A percentile compares a stretch with the other conserved stretches of the same genome.
phyloP scores from a whole-genome alignment of 1,140 invertebrate genomes.

The Platyura marginata region DNA sequence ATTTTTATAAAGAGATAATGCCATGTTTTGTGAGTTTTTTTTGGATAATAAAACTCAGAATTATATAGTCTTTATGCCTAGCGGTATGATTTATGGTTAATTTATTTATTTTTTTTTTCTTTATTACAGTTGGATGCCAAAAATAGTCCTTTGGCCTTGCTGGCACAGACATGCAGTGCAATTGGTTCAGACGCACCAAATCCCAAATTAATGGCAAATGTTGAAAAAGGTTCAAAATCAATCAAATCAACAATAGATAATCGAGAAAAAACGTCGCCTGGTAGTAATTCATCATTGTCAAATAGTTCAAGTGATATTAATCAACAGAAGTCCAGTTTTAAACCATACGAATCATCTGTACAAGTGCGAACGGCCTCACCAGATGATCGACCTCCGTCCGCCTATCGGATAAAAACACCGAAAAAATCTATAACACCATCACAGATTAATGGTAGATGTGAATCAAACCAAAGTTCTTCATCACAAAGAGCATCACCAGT shows the following conservation, averaged over 20 bases:
- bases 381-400: slow-evolving; percentile 21
- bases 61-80: no score
- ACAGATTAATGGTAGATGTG: slow-evolving; percentile 12
- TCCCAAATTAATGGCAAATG: slow-evolving; percentile 45
- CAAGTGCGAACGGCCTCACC: slow-evolving; percentile 13
- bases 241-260: slow-evolving; percentile 26
- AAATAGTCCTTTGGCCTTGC: slow-evolving; percentile 80
- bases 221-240: slow-evolving; percentile 41
- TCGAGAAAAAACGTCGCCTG: slow-evolving; percentile 36
- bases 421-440: slow-evolving; percentile 5
- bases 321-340: slow-evolving; percentile 39
- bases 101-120: slow-evolving; percentile 25
- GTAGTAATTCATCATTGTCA: slow-evolving; percentile 21
- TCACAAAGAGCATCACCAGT: slow-evolving; percentile 18
- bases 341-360: slow-evolving; percentile 48
- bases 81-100: slow-evolving; percentile 12
- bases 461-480: slow-evolving; percentile 24
- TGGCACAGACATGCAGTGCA: slow-evolving; percentile 89
- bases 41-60: not conserved
- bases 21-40: not conserved
- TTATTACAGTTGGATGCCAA: slow-evolving; percentile 80
- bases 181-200: slow-evolving; percentile 74
- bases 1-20: not conserved
- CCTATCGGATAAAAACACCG: slow-evolving; percentile 18
- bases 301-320: slow-evolving; percentile 22